Evolutionary conservation across 2,888 invertebrate genomes (phyloP), one percentile per base, ranked within the genome.

Genomic region (Opisthograptis luteolata): DNA sequence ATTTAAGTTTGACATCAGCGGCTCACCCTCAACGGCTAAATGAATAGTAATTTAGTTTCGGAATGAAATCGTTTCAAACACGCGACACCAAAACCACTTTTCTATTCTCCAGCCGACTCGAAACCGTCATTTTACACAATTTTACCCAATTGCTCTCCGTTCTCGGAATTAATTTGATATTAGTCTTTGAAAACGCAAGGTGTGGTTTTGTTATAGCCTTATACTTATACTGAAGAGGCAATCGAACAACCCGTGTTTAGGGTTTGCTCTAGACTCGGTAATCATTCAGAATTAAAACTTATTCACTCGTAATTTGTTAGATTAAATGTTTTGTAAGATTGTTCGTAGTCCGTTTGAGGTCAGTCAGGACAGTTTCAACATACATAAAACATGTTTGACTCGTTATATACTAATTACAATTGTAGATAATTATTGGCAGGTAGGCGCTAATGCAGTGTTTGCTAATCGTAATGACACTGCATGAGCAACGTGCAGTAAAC

Each of bases 101-200:
- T 87, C 90, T 90, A 89, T 89, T 87, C 85, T 81, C 72, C 66
- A 84, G 70, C 81, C 76, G 81, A 81, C 73, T 84, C 80, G 70
- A 80, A 85, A 84, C 89, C 87, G 82, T 88, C 89, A 89, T 90
- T 90, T 89, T 87, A 89, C 87, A 87, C 88, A 88, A 90, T 89
- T 90, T 88, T 86, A 89, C 85, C 82, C 86, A 86, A 88, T 88
- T 84, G 87, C 88, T 87, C 84, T 83, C 78, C 69, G 82, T 90
- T 90, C 90, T 82, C 62, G 76, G 90, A 89, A 90, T 89, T 90
- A 90, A 89, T 89, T 88, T 88, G 83, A 86, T 89, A 89, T 89
- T 88, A 89, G 86, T 82, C 81, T 88, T 90, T 87, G 84, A 83
- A 87, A 88, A 89, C 84, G 81, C 84, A 88, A 89, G 89, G 89